Conservation (phyloP, 2,113 vertebrate species). For the Dasyornis broadbenti region DNA sequence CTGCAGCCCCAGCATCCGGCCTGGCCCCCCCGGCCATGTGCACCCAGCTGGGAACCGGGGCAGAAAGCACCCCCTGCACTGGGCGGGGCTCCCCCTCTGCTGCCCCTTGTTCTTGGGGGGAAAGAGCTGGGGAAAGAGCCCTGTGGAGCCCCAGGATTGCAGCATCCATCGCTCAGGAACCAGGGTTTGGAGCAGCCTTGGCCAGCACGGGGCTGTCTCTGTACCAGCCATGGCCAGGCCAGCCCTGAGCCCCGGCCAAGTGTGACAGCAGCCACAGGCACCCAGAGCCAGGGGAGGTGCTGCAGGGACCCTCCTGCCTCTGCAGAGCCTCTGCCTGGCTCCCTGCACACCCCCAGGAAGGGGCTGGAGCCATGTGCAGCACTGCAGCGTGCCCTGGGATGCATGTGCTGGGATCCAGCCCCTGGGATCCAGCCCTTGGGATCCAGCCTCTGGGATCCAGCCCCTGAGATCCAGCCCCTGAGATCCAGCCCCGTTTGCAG, state of each 20-base stretch:
- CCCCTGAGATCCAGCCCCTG: too few relatives aligned
- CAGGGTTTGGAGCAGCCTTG: background rate
- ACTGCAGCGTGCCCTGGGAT: background rate
- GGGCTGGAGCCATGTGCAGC: accelerated
- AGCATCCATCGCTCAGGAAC: accelerated
- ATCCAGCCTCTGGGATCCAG: background rate
- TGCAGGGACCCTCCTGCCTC: background rate
- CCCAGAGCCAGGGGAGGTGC: background rate
- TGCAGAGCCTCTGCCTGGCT: background rate
- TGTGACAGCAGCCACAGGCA: background rate
- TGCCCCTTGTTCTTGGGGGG: background rate
- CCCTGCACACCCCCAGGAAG: accelerated
- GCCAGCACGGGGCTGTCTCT: background rate
- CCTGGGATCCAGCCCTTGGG: background rate
- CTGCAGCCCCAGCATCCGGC: constrained; percentile 41
- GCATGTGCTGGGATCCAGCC: background rate
- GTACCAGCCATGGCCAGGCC: background rate
- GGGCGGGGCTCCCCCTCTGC: background rate
- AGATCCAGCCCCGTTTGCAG: background rate
- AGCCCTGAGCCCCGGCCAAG: background rate
- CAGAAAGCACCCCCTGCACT: background rate
- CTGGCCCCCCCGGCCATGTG: background rate
- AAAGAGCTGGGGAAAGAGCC: background rate
- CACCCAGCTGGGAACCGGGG: background rate
- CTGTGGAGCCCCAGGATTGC: background rate